A percentile compares a stretch with the other conserved stretches of the same genome.
Evolutionary conservation across 2,113 vertebrate genomes (phyloP).

Genomic region (Apteryx owenii): DNA sequence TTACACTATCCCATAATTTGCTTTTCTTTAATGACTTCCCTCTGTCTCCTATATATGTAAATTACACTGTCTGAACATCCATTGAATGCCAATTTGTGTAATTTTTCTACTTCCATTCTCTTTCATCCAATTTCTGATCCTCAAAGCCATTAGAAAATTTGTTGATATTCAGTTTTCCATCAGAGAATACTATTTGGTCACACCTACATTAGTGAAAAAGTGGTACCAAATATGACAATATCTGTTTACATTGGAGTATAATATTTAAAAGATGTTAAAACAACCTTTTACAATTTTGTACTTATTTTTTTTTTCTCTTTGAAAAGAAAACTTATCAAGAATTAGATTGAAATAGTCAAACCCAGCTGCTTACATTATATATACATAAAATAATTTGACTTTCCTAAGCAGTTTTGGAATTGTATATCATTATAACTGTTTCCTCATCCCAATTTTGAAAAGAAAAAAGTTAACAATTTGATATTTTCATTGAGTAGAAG

Average conservation of each 20-base stretch:
- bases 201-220: background rate
- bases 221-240: background rate
- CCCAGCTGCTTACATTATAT: background rate
- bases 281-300: background rate
- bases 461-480: background rate
- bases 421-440: background rate
- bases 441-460: background rate
- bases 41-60: conserved; percentile 30
- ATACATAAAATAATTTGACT: background rate
- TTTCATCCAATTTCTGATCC: conserved; percentile 22
- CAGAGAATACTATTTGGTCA: background rate
- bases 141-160: background rate
- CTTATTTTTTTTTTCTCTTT: background rate
- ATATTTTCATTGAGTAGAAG: background rate
- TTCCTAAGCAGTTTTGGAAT: background rate
- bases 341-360: background rate
- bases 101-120: background rate
- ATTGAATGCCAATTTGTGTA: conserved; percentile 3
- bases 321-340: background rate
- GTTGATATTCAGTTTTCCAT: background rate
- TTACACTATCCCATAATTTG: conserved; percentile 26
- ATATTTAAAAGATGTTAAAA: background rate
- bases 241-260: background rate
- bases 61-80: background rate
- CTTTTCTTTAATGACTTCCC: conserved; percentile 44